These are phyloP conservation scores for Sphenopsis melanotis DNA, from an alignment of 2,797 vertebrate species.

Conservation along the genomic window DNA sequence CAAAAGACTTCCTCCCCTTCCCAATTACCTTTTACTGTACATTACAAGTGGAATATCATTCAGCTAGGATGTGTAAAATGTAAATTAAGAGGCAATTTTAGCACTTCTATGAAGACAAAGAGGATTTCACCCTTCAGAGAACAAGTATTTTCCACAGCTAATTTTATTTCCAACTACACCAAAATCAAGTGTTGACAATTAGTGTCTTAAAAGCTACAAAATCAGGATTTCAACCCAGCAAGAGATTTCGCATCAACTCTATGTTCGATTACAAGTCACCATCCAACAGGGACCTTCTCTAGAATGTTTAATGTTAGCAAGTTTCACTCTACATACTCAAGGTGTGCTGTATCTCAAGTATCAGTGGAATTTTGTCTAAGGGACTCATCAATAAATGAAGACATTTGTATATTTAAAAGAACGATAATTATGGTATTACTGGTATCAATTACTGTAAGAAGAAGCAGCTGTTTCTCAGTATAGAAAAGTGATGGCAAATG, in stretches of 20 bases:
- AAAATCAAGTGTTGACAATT: neutral
- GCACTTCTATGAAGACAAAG: neutral
- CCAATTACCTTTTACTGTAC: neutral
- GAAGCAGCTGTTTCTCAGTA: neutral
- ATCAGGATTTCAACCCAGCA: neutral
- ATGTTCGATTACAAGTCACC: neutral
- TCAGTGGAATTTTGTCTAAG: neutral
- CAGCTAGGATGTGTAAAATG: neutral
- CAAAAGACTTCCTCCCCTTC: neutral
- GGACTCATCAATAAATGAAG: neutral
- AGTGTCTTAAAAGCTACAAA: neutral
- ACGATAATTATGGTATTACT: neutral
- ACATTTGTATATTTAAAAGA: neutral
- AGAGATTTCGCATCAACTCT: neutral
- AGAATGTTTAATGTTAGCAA: neutral
- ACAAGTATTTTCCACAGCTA: neutral
- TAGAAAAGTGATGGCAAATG: neutral
- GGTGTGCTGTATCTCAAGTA: neutral
- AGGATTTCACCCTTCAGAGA: constrained; percentile 6
- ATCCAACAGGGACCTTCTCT: neutral
- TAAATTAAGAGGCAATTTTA: neutral
- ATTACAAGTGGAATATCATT: neutral
- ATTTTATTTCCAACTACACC: constrained; percentile 26
- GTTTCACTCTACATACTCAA: neutral
- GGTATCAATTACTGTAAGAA: neutral